Base-by-base conservation (phyloP, 2,888 invertebrate species). In the Orthosia incerta region DNA sequence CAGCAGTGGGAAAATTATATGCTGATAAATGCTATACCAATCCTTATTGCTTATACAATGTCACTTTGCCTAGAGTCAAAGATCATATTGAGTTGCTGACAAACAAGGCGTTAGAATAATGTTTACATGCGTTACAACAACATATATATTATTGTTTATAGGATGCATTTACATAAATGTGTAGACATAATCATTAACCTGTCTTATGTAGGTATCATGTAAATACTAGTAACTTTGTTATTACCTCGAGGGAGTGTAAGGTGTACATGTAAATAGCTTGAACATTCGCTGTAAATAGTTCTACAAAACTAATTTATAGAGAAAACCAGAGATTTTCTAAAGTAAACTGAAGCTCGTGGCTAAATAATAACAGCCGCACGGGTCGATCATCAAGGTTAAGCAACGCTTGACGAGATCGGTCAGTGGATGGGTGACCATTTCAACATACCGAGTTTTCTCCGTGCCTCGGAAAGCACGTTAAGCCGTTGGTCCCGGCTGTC, bases 141-240 rank as follows among this genome's bases (percentile, higher is more conserved):
- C 45, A 15, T 50, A 51, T 39, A 62, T 53, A 74, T 53, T 53
- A 74, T 59, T 20, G 57, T 80, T 63, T 63, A 80, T 55, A 18
- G 20, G 23, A 55, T 60, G 18, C 0, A 80, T 80, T 76, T 59
- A 80, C 80, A 72, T 76, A 79, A 71, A 69, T 59, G 31, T 46
- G 71, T 70, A 71, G 51, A 78, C 57, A 79, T 50, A 16, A 50
- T 75, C 26, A 79, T 72, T 79, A 56, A 61, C 60, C 20, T 56
- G 73, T 55, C 75, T 31, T n/a, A 48, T 26, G 18, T 50, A 50
- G 7, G 26, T 61, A 45, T 31, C 31, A 45, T 59, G 20, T 63
- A 53, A 48, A 63, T 59, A 13, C 16, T 26, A 3, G 18, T 56
- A 18, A 76, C 20, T 46, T 50, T 12, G 46, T 53, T 59, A 23